Evolutionary conservation across 1,140 invertebrate species (phyloP).

Genomic region (Cherax destructor): DNA sequence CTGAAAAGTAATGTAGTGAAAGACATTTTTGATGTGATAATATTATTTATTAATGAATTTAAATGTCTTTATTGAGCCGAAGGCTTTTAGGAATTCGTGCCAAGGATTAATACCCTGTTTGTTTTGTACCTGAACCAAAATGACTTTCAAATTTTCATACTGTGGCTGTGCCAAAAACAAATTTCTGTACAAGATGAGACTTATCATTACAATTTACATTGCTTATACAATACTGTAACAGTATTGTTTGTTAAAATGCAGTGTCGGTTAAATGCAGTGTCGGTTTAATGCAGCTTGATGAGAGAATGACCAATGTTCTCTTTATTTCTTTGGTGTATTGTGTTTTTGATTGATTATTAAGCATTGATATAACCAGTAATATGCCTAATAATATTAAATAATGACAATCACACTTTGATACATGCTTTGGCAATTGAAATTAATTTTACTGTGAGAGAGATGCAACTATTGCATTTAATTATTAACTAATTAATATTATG

Average conservation of each 20-base stretch:
- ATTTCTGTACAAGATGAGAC: slow-evolving; percentile 39
- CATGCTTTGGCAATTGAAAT: no score
- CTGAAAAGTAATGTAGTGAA: slow-evolving; percentile 70
- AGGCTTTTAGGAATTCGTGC: slow-evolving; percentile 67
- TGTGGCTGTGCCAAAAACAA: slow-evolving; percentile 61
- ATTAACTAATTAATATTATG: background rate
- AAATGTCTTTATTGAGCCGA: slow-evolving; percentile 70
- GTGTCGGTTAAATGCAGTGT: background rate
- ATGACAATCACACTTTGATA: background rate
- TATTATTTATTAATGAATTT: slow-evolving; percentile 68
- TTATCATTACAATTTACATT: background rate
- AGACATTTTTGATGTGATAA: slow-evolving; percentile 70
- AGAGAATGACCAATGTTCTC: background rate
- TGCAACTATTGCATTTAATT: no score
- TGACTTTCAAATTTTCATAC: slow-evolving; percentile 58
- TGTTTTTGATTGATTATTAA: background rate
- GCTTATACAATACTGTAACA: no score
- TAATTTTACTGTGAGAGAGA: background rate
- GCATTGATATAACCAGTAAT: background rate
- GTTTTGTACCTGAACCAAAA: slow-evolving; percentile 67
- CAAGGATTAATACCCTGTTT: slow-evolving; percentile 66
- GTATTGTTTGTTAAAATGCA: no score
- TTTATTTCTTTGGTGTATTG: background rate
- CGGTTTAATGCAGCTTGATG: background rate
- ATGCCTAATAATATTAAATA: background rate